Evolutionary conservation across 2,888 invertebrate species (phyloP).

Genomic region (Myopa tessellatipennis): DNA sequence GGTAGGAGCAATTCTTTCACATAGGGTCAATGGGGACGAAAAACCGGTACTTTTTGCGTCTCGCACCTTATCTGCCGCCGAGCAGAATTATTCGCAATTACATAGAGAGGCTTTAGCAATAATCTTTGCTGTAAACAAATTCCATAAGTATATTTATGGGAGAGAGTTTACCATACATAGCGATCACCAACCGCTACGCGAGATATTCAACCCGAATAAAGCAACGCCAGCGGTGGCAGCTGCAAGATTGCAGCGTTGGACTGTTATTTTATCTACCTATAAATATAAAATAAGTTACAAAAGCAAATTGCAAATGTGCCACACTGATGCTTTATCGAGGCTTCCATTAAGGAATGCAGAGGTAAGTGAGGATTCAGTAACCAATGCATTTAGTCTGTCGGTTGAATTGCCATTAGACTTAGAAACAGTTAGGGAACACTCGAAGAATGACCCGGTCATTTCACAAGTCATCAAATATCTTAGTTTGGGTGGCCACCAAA

Average conservation of each 20-base stretch:
- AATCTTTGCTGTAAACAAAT: conserved; percentile 43
- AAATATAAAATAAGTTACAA: conserved; percentile 34
- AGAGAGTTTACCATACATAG: conserved; percentile 13
- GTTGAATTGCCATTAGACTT: conserved; percentile 21
- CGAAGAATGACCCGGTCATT: not conserved
- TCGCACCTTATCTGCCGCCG: conserved; percentile 26
- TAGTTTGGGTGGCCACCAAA: conserved; percentile 27
- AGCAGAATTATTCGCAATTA: conserved; percentile 39
- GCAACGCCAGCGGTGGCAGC: conserved; percentile 32
- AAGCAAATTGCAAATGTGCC: conserved; percentile 26
- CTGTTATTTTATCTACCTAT: conserved; percentile 35
- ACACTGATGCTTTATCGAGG: conserved; percentile 35
- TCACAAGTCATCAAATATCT: conserved; percentile 32
- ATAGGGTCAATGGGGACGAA: conserved; percentile 24
- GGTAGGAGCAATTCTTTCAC: too few relatives aligned
- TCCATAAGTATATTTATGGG: conserved; percentile 60
- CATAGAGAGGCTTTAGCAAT: conserved; percentile 42
- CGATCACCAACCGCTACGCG: conserved; percentile 36
- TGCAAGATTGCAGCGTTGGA: conserved; percentile 32
- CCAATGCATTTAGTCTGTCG: conserved; percentile 34
- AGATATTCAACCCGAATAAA: conserved; percentile 35
- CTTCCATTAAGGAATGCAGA: conserved; percentile 25
- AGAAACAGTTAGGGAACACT: not conserved
- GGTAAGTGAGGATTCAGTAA: conserved; percentile 2
- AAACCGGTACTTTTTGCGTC: conserved; percentile 38